Conservation (phyloP, 2,797 vertebrate genomes). For the Clarias platycephalus region DNA sequence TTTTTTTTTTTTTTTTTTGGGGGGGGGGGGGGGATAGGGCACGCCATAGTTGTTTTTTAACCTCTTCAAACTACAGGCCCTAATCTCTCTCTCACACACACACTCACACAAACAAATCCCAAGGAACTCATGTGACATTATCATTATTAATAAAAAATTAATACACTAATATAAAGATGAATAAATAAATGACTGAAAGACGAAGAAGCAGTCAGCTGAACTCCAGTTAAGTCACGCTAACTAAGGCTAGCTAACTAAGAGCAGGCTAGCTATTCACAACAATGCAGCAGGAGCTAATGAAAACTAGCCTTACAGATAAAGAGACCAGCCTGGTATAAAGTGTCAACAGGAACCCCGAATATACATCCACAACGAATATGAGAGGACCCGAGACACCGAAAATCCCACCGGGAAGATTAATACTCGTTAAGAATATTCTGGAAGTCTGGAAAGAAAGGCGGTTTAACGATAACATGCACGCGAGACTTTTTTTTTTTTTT, state of each 20-base stretch:
- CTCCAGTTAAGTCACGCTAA: conserved; percentile 11
- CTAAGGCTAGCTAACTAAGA: neutral
- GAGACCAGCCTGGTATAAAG: neutral
- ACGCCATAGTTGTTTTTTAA: conserved; percentile 19
- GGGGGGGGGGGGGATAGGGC: neutral
- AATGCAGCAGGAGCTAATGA: conserved; percentile 12
- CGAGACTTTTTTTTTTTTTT: neutral
- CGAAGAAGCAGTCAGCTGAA: neutral
- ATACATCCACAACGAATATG: neutral
- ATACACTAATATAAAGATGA: too few species aligned
- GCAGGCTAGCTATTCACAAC: conserved; percentile 17
- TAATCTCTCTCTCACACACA: neutral
- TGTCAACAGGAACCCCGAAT: neutral
- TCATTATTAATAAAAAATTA: neutral
- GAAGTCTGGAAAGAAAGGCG: neutral
- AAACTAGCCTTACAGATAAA: neutral
- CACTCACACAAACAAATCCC: neutral
- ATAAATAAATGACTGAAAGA: neutral
- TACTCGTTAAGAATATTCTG: too few species aligned
- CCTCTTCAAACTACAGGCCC: conserved; percentile 21
- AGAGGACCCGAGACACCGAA: too few species aligned
- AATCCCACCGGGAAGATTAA: neutral
- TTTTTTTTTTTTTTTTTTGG: neutral
- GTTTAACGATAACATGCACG: neutral
- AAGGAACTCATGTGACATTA: neutral